A percentile compares a stretch with the other conserved stretches of the same genome.
Evolutionary conservation across 2,113 vertebrate genomes (phyloP).

Genomic region (Tetrax tetrax): DNA sequence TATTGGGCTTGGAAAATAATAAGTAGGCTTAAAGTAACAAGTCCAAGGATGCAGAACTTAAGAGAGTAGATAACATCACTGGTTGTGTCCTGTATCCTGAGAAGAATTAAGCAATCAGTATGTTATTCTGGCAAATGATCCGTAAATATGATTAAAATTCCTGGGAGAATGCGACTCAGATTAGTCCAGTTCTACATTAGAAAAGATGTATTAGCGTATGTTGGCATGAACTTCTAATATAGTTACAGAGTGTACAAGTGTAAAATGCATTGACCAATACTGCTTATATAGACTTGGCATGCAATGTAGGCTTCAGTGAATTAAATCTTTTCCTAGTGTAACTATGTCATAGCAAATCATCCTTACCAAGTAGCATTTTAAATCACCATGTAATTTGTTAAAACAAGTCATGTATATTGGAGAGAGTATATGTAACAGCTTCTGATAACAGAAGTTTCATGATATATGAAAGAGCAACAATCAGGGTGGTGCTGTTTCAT

Average conservation of each 20-base stretch:
- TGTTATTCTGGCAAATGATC: neutral
- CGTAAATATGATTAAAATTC: constrained; percentile 8
- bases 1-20: neutral
- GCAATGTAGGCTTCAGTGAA: neutral
- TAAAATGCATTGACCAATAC: neutral
- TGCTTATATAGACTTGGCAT: neutral
- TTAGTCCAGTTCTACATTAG: neutral
- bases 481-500: neutral
- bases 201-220: neutral
- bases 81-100: neutral
- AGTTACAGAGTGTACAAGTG: neutral
- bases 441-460: neutral
- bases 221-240: neutral
- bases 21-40: neutral
- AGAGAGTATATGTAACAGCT: neutral
- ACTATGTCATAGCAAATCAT: neutral
- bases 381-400: constrained; percentile 9
- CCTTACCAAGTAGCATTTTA: neutral
- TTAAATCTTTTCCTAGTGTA: neutral
- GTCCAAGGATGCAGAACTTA: neutral
- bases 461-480: neutral
- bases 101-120: constrained; percentile 1
- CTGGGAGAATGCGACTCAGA: neutral
- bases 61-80: too few relatives aligned
- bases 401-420: neutral